Conservation (phyloP, 1,140 invertebrate genomes). For the Pachypsylla venusta region DNA sequence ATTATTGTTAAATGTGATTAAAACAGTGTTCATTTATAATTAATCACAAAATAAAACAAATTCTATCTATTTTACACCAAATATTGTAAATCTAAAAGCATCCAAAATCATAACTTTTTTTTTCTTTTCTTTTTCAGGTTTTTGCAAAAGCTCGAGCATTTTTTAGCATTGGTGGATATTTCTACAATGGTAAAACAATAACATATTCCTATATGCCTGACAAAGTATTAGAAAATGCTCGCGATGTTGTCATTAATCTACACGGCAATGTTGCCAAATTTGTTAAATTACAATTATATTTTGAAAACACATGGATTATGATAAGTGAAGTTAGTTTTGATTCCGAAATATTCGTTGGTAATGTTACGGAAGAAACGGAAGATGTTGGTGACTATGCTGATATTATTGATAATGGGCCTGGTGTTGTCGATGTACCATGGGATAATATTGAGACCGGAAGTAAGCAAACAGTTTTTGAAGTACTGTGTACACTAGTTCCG, state of each 20-base stretch:
- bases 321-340: slow-evolving; percentile 59
- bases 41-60: too few relatives aligned
- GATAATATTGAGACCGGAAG: slow-evolving; percentile 39
- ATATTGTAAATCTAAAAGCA: too few relatives aligned
- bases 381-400: slow-evolving; percentile 36
- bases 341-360: slow-evolving; percentile 38
- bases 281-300: slow-evolving; percentile 55
- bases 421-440: slow-evolving; percentile 36
- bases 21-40: too few relatives aligned
- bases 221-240: slow-evolving; percentile 47
- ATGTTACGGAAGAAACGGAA: slow-evolving; percentile 42
- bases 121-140: slow-evolving; percentile 35
- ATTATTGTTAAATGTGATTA: too few relatives aligned
- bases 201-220: slow-evolving; percentile 57
- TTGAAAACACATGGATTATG: slow-evolving; percentile 60
- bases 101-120: background rate
- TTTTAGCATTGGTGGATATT: slow-evolving; percentile 49
- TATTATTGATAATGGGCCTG: slow-evolving; percentile 35
- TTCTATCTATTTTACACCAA: too few relatives aligned
- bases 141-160: slow-evolving; percentile 50
- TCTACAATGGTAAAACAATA: slow-evolving; percentile 40
- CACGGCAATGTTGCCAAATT: slow-evolving; percentile 42
- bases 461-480: too few relatives aligned
- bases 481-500: too few relatives aligned
- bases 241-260: slow-evolving; percentile 55